Base-by-base conservation (phyloP, 2,113 vertebrate species). In the Muscicapa adusta region DNA sequence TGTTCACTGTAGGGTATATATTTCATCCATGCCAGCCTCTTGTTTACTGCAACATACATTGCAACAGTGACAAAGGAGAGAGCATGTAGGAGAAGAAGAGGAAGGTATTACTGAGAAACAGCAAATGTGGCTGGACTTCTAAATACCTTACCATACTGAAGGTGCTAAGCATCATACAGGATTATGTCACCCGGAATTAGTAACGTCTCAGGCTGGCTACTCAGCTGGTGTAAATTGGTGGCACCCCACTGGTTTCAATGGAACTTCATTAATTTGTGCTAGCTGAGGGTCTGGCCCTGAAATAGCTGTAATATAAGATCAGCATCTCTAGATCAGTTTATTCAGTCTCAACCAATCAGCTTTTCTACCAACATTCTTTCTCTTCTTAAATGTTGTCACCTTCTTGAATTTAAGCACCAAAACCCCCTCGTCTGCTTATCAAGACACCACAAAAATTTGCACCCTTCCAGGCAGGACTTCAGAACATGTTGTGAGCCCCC, bases 381-480 rank as follows among this genome's bases (percentile, higher is more conserved):
- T 60, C 31, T 23, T 91, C 63, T 91, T 85, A 26, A 56, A 56
- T 22, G 33, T 95, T 86, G 48, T 91, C 91, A 80, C 88, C 85
- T 87, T 84, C 93, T 89, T 95, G 90, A 88, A 90, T 76, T 91
- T 77, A 83, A 96, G 92, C 81, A 81, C 31, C 38, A 48, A 53
- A 92, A 91, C 51, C 4, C 1, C 2, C 8, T 20, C 47, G 23
- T 85, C 78, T 95, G 63, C 79, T 92, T 92, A 90, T 93, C 75
- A 88, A 86, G 88, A 71, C 82, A 86, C 56, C 40, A 61, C 50
- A 96, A 94, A 95, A 88, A 96, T 97, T 95, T 95, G 18, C 88
- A 71, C 90, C 94, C 76, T 97, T 81, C 68, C 48, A 86, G 53
- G 38, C 72, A 91, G 68, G 88, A 91, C 66, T 90, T 91, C 72